These are phyloP conservation scores for Hemicentrotus pulcherrimus DNA, from an alignment of 35 echinoderm and acorn worm species.

Conservation along the genomic window DNA sequence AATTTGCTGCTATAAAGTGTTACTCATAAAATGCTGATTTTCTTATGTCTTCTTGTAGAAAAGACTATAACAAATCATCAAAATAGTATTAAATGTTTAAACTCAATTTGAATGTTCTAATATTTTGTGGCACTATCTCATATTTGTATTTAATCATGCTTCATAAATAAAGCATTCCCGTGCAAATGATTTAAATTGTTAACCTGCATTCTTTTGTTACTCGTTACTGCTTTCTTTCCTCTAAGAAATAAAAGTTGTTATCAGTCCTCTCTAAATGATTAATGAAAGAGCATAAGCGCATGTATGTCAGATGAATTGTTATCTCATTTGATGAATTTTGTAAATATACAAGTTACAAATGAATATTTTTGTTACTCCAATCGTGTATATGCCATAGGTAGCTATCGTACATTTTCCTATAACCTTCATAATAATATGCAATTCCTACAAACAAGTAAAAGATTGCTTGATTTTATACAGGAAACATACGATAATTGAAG, in stretches of 20 bases:
- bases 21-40: background rate
- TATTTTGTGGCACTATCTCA: background rate
- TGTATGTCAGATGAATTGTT: no score
- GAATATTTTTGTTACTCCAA: no score
- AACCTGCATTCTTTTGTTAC: background rate
- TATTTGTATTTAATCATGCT: conserved; percentile 6
- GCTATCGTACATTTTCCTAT: no score
- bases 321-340: no score
- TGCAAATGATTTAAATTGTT: background rate
- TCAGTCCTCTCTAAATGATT: no score
- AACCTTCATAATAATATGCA: no score
- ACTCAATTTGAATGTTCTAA: background rate
- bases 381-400: no score
- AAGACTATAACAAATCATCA: background rate
- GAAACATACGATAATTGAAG: no score
- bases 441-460: no score
- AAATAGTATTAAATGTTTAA: background rate
- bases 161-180: conserved; percentile 3
- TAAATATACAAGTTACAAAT: no score
- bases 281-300: no score
- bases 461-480: no score
- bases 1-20: background rate
- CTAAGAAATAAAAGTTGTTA: background rate
- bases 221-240: background rate
- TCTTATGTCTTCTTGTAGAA: background rate